A percentile compares a stretch with the other conserved stretches of the same genome.
phyloP scores from a whole-genome alignment of 2,113 vertebrate genomes.

The Pterophyllum scalare region DNA sequence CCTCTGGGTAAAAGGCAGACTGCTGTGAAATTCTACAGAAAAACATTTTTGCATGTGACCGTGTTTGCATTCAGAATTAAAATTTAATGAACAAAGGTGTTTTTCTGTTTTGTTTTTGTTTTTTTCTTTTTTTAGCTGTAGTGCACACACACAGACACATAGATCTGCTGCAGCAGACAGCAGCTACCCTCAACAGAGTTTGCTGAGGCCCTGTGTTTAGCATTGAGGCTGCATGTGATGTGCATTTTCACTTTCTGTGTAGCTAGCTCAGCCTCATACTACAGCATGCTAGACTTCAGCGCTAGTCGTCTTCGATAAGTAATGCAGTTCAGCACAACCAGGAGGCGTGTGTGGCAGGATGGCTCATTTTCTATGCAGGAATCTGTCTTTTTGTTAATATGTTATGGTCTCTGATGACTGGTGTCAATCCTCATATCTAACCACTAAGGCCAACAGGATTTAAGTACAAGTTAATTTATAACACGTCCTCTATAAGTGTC shows the following conservation, averaged over 20 bases:
- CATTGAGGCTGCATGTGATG: constrained; percentile 12
- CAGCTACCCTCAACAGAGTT: background rate
- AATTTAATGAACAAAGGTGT: constrained; percentile 55
- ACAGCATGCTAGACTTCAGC: constrained; percentile 55
- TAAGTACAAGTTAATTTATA: constrained; percentile 48
- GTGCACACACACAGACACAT: constrained; percentile 38
- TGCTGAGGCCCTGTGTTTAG: background rate
- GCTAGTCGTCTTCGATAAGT: constrained; percentile 54
- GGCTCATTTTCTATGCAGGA: constrained; percentile 54
- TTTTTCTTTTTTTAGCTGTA: constrained; percentile 4
- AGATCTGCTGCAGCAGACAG: background rate
- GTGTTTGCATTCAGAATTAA: constrained; percentile 69
- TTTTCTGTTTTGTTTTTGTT: constrained; percentile 28
- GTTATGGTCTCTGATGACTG: background rate
- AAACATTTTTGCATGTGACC: constrained; percentile 72
- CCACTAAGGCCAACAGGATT: background rate
- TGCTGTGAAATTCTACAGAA: constrained; percentile 32
- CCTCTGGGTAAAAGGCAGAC: constrained; percentile 47
- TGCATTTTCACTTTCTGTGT: constrained; percentile 24
- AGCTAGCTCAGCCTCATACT: constrained; percentile 42
- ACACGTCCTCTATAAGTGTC: constrained; percentile 8
- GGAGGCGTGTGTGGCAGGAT: constrained; percentile 50
- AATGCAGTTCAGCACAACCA: constrained; percentile 52
- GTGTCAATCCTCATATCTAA: background rate
- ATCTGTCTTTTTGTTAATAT: constrained; percentile 11